Base-by-base conservation (phyloP, 1,140 invertebrate species). In the Ridgeia piscesae region DNA sequence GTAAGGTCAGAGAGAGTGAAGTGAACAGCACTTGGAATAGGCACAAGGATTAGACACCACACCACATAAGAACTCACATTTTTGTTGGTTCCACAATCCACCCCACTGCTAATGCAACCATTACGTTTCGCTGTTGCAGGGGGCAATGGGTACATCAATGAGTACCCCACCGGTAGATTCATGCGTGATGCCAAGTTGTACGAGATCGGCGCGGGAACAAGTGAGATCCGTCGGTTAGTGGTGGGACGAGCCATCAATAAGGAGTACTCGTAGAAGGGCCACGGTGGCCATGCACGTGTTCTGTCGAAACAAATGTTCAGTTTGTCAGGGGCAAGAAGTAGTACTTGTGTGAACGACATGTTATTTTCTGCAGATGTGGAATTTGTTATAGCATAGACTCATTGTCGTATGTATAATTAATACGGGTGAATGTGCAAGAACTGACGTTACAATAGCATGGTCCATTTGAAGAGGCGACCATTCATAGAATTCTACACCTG, bases 111-210 rank as follows among this genome's bases (percentile, higher is more conserved):
- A 42, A 77, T 77, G 58, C 58, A 27, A 77, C 33, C 33, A 34
- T n/a, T n/a, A n/a, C n/a, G n/a, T n/a, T n/a, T 48, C 92, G 35
- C 34, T 88, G 58, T 95, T 94, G 88, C 94, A 98, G 99, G 99
- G 95, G 99, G 99, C 89, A 99, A 99, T 97, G 99, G 99, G 33
- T 99, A 98, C 95, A 99, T 99, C 89, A 99, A 99, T 96, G 99
- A 99, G 94, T 99, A 99, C 96, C 98, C 98, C 34, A 98, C 98
- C 34, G 99, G 99, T 88, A 97, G 99, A 94, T 97, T 98, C 89
- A 95, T 99, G 42, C 96, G 99, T 94, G 99, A 99, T 96, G 99
- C 99, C 0, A 99, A 99, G 96, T 95, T 99, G 0, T 99, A 99
- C 95, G 99, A 99, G 97, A 99, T 99, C 94, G 99, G 99, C 88